Evolutionary conservation across 1,140 invertebrate species (phyloP).

Genomic region (Pseudomyrmex gracilis): DNA sequence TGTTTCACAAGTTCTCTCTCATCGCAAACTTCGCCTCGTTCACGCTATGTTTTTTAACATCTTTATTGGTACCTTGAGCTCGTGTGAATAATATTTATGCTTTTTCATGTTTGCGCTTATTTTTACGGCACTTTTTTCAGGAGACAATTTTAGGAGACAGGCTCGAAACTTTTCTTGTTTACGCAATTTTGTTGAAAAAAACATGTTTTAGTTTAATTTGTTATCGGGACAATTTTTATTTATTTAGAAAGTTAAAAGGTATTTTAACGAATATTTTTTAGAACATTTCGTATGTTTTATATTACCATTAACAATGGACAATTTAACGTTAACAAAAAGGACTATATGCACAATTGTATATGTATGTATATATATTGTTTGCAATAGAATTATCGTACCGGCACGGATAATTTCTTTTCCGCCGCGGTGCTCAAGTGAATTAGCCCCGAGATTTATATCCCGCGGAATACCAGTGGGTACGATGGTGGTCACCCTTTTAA

Average conservation of each 20-base stretch:
- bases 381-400: conserved; percentile 1
- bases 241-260: neutral
- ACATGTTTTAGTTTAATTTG: neutral
- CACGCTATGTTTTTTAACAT: conserved; percentile 32
- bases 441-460: conserved; percentile 58
- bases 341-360: neutral
- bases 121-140: neutral
- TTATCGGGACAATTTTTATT: neutral
- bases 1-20: conserved; percentile 31
- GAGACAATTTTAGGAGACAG: too few species aligned
- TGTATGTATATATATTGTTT: neutral
- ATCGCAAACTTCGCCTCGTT: conserved; percentile 22
- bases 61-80: conserved; percentile 6
- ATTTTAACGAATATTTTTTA: neutral
- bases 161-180: neutral
- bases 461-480: conserved; percentile 7
- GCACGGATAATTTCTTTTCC: conserved; percentile 20
- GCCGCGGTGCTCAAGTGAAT: conserved; percentile 39
- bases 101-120: neutral
- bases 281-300: neutral
- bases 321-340: neutral
- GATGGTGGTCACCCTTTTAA: conserved; percentile 42
- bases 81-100: conserved; percentile 18
- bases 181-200: neutral
- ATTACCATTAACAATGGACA: neutral